Conservation (phyloP, 2,888 invertebrate genomes). For the Drosophila anomelani region DNA sequence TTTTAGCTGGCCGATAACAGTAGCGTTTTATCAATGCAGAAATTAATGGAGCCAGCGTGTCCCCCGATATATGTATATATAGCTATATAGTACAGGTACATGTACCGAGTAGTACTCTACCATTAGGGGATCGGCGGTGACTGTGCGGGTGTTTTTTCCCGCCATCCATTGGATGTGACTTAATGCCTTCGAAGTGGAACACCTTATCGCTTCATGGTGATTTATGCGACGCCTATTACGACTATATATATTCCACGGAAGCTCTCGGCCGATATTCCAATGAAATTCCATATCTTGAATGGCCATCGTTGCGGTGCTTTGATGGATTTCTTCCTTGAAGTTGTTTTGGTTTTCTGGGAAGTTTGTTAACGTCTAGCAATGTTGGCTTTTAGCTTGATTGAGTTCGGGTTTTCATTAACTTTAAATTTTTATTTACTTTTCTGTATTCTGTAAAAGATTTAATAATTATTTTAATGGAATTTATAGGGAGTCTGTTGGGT, state of each 20-base stretch:
- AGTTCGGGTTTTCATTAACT: background rate
- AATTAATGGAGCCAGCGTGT: slow-evolving; percentile 65
- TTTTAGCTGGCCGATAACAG: slow-evolving; percentile 60
- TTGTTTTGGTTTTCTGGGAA: background rate
- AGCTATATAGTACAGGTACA: slow-evolving; percentile 15
- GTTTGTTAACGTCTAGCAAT: background rate
- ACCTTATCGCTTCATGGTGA: slow-evolving; percentile 67
- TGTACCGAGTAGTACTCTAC: slow-evolving; percentile 41
- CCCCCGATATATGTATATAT: slow-evolving; percentile 18
- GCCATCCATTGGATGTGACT: slow-evolving; percentile 44
- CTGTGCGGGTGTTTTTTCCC: slow-evolving; percentile 43
- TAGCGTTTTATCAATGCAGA: slow-evolving; percentile 59
- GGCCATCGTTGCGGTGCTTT: slow-evolving; percentile 19
- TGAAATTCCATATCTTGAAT: slow-evolving; percentile 28
- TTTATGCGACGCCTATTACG: slow-evolving; percentile 69
- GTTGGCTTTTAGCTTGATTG: slow-evolving; percentile 7
- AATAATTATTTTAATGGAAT: background rate
- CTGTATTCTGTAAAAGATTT: background rate
- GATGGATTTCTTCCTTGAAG: slow-evolving; percentile 26
- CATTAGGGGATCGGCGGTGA: slow-evolving; percentile 49
- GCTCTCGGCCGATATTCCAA: slow-evolving; percentile 27
- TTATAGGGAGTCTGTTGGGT: background rate
- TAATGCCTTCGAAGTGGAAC: slow-evolving; percentile 58
- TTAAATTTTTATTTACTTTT: background rate
- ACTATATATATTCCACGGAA: slow-evolving; percentile 30